Conservation (phyloP, 2,797 vertebrate genomes). For the Hipposideros larvatus region DNA sequence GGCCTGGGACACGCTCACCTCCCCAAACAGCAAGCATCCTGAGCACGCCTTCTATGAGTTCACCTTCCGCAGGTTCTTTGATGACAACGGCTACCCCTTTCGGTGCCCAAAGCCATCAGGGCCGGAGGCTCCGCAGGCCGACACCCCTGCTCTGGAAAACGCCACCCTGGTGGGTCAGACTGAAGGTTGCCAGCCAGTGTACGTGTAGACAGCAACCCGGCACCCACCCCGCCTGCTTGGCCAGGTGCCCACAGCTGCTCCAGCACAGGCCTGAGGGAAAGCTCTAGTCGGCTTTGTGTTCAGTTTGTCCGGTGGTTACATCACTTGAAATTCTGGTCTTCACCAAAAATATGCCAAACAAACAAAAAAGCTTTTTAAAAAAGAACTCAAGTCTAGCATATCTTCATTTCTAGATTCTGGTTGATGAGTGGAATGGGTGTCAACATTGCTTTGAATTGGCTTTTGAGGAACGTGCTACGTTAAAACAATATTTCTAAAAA, state of each 20-base stretch:
- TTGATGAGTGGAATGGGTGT: constrained; percentile 67
- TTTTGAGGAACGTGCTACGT: constrained; percentile 85
- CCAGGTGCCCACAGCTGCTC: constrained; percentile 61
- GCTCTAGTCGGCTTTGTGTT: constrained; percentile 79
- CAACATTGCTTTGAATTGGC: constrained; percentile 77
- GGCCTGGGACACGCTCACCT: constrained; percentile 93
- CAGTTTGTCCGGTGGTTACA: constrained; percentile 70
- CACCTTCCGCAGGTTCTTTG: constrained; percentile 99
- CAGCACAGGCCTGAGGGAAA: constrained; percentile 56
- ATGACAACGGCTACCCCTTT: constrained; percentile 98
- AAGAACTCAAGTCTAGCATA: constrained; percentile 73
- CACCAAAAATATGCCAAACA: constrained; percentile 46
- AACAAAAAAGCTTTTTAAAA: background rate
- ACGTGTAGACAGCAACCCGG: constrained; percentile 91
- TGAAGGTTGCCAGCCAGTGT: constrained; percentile 97
- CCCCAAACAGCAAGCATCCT: constrained; percentile 94
- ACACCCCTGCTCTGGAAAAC: constrained; percentile 86
- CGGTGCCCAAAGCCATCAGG: constrained; percentile 96
- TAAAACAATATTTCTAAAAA: constrained; percentile 86
- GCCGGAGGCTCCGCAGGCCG: constrained; percentile 83
- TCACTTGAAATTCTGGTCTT: constrained; percentile 85
- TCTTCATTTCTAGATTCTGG: constrained; percentile 74
- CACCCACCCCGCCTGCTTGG: constrained; percentile 60
- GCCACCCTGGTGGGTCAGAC: constrained; percentile 89
- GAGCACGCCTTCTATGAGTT: constrained; percentile 99